A percentile compares a stretch with the other conserved stretches of the same genome.
These are phyloP conservation scores for Melitaea cinxia DNA, from an alignment of 1,140 invertebrate genomes.

Conservation along the genomic window DNA sequence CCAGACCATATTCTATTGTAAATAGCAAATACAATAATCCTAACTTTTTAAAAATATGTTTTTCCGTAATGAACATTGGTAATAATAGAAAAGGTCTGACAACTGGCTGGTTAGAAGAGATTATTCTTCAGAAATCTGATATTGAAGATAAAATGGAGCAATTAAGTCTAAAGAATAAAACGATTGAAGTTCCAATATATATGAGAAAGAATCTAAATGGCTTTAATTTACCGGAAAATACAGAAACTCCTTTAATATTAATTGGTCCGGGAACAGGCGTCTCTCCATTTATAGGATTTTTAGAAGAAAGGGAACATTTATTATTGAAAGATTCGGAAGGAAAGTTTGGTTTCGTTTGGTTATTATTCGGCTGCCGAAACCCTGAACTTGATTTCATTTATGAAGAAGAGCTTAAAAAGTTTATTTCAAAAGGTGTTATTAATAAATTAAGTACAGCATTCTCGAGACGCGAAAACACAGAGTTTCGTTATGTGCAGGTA, in stretches of 20 bases:
- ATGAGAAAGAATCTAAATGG: slow-evolving; percentile 82
- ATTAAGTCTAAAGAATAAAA: slow-evolving; percentile 45
- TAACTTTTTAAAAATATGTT: slow-evolving; percentile 84
- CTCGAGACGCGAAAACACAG: slow-evolving; percentile 82
- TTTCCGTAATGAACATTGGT: slow-evolving; percentile 84
- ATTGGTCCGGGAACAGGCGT: slow-evolving; percentile 92
- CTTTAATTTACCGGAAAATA: slow-evolving; percentile 83
- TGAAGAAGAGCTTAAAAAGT: slow-evolving; percentile 82
- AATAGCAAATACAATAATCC: slow-evolving; percentile 83
- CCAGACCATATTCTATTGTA: slow-evolving; percentile 91
- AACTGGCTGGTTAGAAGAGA: slow-evolving; percentile 84
- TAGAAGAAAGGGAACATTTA: slow-evolving; percentile 81
- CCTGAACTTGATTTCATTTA: slow-evolving; percentile 85
- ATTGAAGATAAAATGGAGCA: slow-evolving; percentile 51
- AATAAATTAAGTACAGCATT: slow-evolving; percentile 84
- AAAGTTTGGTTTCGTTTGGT: slow-evolving; percentile 76
- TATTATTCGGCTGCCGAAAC: slow-evolving; percentile 91
- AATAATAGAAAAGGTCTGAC: slow-evolving; percentile 84
- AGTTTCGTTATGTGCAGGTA: slow-evolving; percentile 82
- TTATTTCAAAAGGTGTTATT: slow-evolving; percentile 78
- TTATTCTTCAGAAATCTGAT: slow-evolving; percentile 47
- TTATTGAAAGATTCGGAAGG: slow-evolving; percentile 44
- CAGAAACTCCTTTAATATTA: slow-evolving; percentile 85
- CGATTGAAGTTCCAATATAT: slow-evolving; percentile 82
- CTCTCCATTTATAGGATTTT: slow-evolving; percentile 89